Evolutionary conservation across 2,113 vertebrate species (phyloP), one percentile per base, ranked within the genome.

Genomic region (Gavialis gangeticus): DNA sequence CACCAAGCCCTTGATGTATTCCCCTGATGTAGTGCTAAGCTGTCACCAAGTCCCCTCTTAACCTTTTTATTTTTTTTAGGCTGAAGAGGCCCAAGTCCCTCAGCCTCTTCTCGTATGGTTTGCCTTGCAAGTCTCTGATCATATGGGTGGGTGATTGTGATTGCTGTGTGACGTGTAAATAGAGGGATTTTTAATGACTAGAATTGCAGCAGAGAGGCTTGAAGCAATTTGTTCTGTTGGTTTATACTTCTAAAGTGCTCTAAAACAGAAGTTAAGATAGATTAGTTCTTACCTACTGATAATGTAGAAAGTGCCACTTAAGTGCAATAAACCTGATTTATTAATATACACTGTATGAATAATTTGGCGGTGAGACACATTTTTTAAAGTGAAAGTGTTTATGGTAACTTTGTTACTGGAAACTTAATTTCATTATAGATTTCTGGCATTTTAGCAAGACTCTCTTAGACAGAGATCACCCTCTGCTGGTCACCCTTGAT

Each of bases 401-500:
- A 12, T 1, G 6, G 12, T 10, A 55, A 66, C 46, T 67, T 28
- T 79, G 1, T 59, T 87, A 37, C 54, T 82, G 59, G 76, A 79
- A 89, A 12, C 57, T 1, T 69, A 75, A n/a, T 88, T 56, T 67
- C 0, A 0, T 12, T 79, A n/a, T 73, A 18, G 4, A 2, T 12
- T 57, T 85, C 79, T n/a, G 46, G 57, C 3, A 2, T 46, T 30
- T 60, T 62, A 28, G 18, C 28, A 34, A 62, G 28, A 54, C 28
- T 82, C 34, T 34, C 0, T 57, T 63, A 80, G 71, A 66, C 71
- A 90, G 73, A 76, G 94, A 60, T 85, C 92, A 92, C 96, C 96
- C 97, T 95, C 97, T 97, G 75, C 93, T 97, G 96, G 95, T 63
- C 79, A n/a, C 2, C 59, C 3, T 6, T 24, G 24, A 11, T 10